Conservation (phyloP, 2,113 vertebrate species). For the Corythaixoides concolor region DNA sequence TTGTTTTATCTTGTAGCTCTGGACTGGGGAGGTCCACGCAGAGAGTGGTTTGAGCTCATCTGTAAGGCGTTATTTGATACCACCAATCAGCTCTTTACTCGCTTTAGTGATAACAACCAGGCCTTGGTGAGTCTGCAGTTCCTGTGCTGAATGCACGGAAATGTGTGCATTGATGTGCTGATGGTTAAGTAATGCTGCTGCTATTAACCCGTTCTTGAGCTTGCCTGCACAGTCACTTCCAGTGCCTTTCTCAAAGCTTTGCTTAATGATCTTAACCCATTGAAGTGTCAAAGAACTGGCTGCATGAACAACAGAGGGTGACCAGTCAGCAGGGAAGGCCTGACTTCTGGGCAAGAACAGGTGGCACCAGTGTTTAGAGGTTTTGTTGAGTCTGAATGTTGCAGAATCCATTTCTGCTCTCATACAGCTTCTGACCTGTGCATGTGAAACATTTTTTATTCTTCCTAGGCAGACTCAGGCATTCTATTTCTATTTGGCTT, state of each 20-base stretch:
- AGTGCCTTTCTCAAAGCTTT: conserved; percentile 5
- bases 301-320: background rate
- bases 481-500: background rate
- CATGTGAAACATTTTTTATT: background rate
- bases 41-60: conserved; percentile 97
- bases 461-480: background rate
- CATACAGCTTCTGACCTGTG: background rate
- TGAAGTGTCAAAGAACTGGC: background rate
- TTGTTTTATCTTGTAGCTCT: conserved; percentile 81
- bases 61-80: conserved; percentile 96
- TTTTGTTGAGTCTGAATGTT: background rate
- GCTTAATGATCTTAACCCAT: background rate
- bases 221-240: background rate
- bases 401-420: background rate
- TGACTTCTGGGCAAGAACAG: background rate
- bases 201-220: background rate
- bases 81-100: conserved; percentile 91
- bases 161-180: background rate
- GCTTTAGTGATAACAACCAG: conserved; percentile 97
- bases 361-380: background rate
- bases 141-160: background rate
- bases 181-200: background rate
- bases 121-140: conserved; percentile 83
- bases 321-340: background rate
- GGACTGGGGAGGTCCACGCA: conserved; percentile 96